These are phyloP conservation scores for Drosophila tripunctata DNA, from an alignment of 2,888 invertebrate species.

Conservation along the genomic window DNA sequence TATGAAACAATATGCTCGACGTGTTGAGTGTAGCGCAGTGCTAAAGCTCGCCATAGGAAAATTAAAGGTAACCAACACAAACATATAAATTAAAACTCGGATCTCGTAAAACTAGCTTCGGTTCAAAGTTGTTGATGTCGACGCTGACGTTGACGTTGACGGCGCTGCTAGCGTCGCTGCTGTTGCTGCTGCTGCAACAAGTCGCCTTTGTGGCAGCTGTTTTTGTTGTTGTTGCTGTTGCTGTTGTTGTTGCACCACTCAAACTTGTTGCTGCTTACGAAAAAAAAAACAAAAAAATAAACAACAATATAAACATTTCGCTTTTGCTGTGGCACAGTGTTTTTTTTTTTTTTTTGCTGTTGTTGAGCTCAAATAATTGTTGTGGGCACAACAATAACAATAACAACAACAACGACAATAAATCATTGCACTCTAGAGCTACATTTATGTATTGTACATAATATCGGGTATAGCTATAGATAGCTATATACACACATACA, in stretches of 20 bases:
- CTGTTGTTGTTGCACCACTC: constrained; percentile 74
- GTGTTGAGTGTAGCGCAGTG: constrained; percentile 29
- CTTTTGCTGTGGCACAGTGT: constrained; percentile 40
- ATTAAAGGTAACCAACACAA: constrained; percentile 59
- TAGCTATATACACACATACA: background rate
- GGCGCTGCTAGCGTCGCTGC: constrained; percentile 1
- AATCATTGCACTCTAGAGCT: constrained; percentile 60
- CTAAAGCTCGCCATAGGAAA: constrained; percentile 57
- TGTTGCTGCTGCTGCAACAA: constrained; percentile 27
- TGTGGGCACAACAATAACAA: constrained; percentile 40
- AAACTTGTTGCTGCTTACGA: constrained; percentile 69
- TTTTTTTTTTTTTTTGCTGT: constrained; percentile 37
- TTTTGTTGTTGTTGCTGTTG: constrained; percentile 27
- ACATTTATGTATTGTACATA: constrained; percentile 12
- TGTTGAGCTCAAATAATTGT: constrained; percentile 52
- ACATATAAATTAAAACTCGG: constrained; percentile 60
- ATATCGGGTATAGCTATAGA: constrained; percentile 19
- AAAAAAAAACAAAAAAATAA: constrained; percentile 19
- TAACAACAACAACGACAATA: constrained; percentile 35
- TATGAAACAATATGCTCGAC: constrained; percentile 19
- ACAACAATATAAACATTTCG: constrained; percentile 47
- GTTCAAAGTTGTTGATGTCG: constrained; percentile 47
- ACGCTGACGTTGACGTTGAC: constrained; percentile 5
- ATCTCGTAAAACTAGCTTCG: constrained; percentile 73
- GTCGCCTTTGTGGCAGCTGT: constrained; percentile 52